A percentile compares a stretch with the other conserved stretches of the same genome.
phyloP scores from a whole-genome alignment of 2,113 vertebrate genomes.

The Hassar affinis region DNA sequence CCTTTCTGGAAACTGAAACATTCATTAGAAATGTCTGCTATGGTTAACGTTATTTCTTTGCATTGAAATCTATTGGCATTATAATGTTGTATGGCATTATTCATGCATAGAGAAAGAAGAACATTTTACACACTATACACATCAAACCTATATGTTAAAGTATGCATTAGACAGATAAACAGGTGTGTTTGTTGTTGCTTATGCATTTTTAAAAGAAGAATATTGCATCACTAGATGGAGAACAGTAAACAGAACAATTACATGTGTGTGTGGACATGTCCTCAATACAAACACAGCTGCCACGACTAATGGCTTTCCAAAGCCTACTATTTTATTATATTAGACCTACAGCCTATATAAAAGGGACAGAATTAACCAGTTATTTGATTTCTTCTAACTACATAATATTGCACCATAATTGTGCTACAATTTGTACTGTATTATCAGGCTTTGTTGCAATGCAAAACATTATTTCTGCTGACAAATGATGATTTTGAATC shows the following conservation, averaged over 20 bases:
- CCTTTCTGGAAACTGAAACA: not conserved
- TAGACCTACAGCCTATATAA: not conserved
- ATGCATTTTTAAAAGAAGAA: not conserved
- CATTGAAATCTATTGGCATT: not conserved
- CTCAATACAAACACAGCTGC: constrained; percentile 4
- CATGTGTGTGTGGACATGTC: constrained; percentile 1
- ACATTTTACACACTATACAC: not conserved
- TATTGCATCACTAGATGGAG: not conserved
- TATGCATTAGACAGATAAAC: not conserved
- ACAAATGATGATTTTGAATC: constrained; percentile 11
- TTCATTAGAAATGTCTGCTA: not conserved
- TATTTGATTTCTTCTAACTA: not conserved
- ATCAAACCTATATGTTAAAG: not conserved
- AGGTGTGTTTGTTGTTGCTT: not conserved
- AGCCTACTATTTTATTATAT: not conserved
- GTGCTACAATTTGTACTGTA: constrained; percentile 29
- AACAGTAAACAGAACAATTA: not conserved
- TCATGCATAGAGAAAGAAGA: not conserved
- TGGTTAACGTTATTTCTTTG: not conserved
- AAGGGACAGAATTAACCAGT: not conserved
- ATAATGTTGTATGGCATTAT: not conserved
- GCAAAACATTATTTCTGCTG: constrained; percentile 18
- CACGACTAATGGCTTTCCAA: not conserved
- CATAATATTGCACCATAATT: constrained; percentile 8
- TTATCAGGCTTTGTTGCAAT: constrained; percentile 25